A percentile compares a stretch with the other conserved stretches of the same genome.
Evolutionary conservation across 2,888 invertebrate species (phyloP).

Genomic region (Strigamia crassipes): DNA sequence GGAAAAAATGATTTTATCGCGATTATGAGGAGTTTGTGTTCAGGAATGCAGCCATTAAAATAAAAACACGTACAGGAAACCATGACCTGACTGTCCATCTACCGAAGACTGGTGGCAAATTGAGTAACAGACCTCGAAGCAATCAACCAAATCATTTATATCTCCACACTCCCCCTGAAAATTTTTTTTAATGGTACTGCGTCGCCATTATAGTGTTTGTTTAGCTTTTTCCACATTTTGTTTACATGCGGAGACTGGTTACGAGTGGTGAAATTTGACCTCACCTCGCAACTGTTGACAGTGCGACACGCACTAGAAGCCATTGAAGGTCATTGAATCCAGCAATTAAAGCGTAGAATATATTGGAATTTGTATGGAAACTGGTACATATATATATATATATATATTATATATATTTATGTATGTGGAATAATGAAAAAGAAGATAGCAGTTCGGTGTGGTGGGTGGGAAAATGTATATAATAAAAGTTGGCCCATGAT

Average conservation of each 20-base stretch:
- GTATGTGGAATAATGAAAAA: slow-evolving; percentile 1
- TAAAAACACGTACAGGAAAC: not conserved
- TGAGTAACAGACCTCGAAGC: not conserved
- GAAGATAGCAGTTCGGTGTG: not conserved
- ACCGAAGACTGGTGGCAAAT: not conserved
- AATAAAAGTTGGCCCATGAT: slow-evolving; percentile 26
- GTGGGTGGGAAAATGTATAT: slow-evolving; percentile 29
- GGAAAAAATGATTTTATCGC: no score
- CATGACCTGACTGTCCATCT: not conserved
- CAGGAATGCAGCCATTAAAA: not conserved
- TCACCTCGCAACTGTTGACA: not conserved
- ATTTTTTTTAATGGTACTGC: not conserved
- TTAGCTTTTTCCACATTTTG: not conserved
- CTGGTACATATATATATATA: not conserved
- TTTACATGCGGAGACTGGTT: not conserved
- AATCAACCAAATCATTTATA: not conserved
- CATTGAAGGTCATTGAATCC: slow-evolving; percentile 3
- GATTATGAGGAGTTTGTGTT: no score
- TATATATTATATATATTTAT: not conserved
- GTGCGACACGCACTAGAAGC: not conserved
- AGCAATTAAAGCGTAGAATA: not conserved
- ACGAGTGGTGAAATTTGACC: not conserved
- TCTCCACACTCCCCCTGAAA: not conserved
- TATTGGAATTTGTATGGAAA: not conserved
- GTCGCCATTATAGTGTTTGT: not conserved